These are phyloP conservation scores for Helicoverpa armigera DNA, from an alignment of 1,140 invertebrate species.

Conservation along the genomic window DNA sequence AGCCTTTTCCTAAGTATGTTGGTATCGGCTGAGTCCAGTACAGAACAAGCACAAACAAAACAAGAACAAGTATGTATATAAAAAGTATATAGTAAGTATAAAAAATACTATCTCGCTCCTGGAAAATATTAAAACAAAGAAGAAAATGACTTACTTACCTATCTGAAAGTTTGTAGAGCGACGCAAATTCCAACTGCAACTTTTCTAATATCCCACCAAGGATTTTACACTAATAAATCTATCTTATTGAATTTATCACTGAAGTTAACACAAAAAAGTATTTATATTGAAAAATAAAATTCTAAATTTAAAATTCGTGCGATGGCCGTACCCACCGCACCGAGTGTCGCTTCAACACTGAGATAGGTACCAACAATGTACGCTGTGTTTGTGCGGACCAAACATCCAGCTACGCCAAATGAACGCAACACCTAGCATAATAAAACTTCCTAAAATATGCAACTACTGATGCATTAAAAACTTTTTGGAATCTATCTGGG, in stretches of 20 bases:
- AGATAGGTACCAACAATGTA: constrained; percentile 46
- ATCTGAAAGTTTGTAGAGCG: constrained; percentile 15
- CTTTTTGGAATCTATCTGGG: constrained; percentile 29
- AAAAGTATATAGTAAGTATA: too few relatives aligned
- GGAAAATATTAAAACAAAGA: constrained; percentile 12
- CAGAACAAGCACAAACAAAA: too few relatives aligned
- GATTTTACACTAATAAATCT: constrained; percentile 29
- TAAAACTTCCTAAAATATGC: too few relatives aligned
- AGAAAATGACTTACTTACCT: neutral
- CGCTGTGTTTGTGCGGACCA: constrained; percentile 1
- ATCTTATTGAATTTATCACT: constrained; percentile 36
- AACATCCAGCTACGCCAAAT: constrained; percentile 1
- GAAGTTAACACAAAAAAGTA: constrained; percentile 47
- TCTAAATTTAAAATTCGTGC: constrained; percentile 50
- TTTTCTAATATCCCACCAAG: constrained; percentile 3
- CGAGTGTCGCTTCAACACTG: constrained; percentile 76
- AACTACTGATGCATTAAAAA: constrained; percentile 1
- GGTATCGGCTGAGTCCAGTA: too few relatives aligned
- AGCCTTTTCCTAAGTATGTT: too few relatives aligned
- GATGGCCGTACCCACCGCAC: constrained; percentile 69
- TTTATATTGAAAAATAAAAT: constrained; percentile 1
- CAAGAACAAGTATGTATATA: too few relatives aligned
- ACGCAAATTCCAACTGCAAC: constrained; percentile 43
- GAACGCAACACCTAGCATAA: constrained; percentile 19
- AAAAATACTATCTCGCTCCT: too few relatives aligned